Percentiles rank a stretch among this genome's conserved stretches.
phyloP scores from a whole-genome alignment of 2,888 invertebrate genomes.

The Volucella inflata region DNA sequence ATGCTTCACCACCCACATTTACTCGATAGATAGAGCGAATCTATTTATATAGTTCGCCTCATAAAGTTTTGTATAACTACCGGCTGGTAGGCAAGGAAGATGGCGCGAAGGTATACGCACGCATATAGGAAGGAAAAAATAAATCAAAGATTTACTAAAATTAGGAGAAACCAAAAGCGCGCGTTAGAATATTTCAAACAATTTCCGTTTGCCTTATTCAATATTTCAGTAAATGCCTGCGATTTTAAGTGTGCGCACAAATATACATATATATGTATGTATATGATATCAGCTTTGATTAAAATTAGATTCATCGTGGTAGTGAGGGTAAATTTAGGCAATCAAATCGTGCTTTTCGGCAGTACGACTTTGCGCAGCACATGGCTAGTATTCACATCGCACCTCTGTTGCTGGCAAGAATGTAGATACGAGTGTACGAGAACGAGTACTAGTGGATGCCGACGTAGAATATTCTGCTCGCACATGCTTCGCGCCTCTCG shows the following conservation, averaged over 20 bases:
- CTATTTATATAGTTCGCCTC: slow-evolving; percentile 29
- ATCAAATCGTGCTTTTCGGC: slow-evolving; percentile 60
- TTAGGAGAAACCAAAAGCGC: slow-evolving; percentile 53
- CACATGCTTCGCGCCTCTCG: slow-evolving; percentile 35
- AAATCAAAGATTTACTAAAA: slow-evolving; percentile 51
- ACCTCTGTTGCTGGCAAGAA: slow-evolving; percentile 5
- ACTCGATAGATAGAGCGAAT: not conserved
- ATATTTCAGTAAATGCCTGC: slow-evolving; percentile 20
- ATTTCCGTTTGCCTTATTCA: slow-evolving; percentile 50
- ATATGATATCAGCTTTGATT: slow-evolving; percentile 68
- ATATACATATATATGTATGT: not conserved
- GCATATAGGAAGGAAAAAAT: slow-evolving; percentile 19
- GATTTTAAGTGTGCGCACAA: not conserved
- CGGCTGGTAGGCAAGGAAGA: not conserved
- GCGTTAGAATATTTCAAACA: slow-evolving; percentile 39
- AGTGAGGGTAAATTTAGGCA: not conserved
- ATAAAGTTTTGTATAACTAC: slow-evolving; percentile 10
- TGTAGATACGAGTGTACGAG: no score
- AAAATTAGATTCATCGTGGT: slow-evolving; percentile 62
- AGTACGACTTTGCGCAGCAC: slow-evolving; percentile 63
- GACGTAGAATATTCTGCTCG: slow-evolving; percentile 49
- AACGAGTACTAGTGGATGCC: not conserved
- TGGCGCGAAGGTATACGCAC: not conserved
- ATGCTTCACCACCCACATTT: slow-evolving; percentile 52
- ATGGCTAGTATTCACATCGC: slow-evolving; percentile 25